Evolutionary conservation across 2,797 vertebrate genomes (phyloP).

Genomic region (Gymnocypris eckloni): DNA sequence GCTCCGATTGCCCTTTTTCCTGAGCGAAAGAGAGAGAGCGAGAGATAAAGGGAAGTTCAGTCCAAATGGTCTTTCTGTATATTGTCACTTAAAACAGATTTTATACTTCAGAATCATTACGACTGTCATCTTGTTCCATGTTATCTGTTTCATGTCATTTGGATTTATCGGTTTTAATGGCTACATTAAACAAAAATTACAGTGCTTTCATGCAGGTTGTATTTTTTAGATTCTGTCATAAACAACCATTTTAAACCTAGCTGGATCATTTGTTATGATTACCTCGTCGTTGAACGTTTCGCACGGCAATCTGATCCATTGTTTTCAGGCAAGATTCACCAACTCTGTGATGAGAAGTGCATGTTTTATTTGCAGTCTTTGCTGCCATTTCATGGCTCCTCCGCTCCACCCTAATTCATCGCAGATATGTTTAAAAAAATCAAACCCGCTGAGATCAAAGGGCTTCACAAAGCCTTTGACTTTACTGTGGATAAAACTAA

Average conservation of each 20-base stretch:
- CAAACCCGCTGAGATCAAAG: slow-evolving; percentile 59
- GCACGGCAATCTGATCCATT: slow-evolving; percentile 27
- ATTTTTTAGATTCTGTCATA: slow-evolving; percentile 3
- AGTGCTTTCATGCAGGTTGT: slow-evolving; percentile 13
- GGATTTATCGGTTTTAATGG: slow-evolving; percentile 15
- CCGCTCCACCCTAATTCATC: slow-evolving; percentile 43
- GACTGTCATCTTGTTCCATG: slow-evolving; percentile 8
- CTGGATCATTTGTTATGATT: slow-evolving; percentile 7
- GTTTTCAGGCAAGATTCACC: slow-evolving; percentile 40
- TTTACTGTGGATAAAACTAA: slow-evolving; percentile 58
- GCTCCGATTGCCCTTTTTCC: slow-evolving; percentile 50
- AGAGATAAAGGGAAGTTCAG: slow-evolving; percentile 19
- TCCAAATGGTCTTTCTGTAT: slow-evolving; percentile 37
- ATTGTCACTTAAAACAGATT: slow-evolving; percentile 32
- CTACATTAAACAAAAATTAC: slow-evolving; percentile 6
- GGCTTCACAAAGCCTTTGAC: slow-evolving; percentile 45
- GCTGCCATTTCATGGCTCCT: slow-evolving; percentile 8
- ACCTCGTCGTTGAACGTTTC: not conserved
- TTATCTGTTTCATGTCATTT: slow-evolving; percentile 23
- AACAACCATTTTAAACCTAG: slow-evolving; percentile 27
- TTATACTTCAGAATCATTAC: slow-evolving; percentile 9
- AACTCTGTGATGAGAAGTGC: slow-evolving; percentile 38
- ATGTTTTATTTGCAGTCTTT: slow-evolving; percentile 35
- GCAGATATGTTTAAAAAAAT: slow-evolving; percentile 56
- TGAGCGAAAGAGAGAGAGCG: slow-evolving; percentile 40